phyloP scores from a whole-genome alignment of 2,888 invertebrate genomes.

The Unio pictorum region DNA sequence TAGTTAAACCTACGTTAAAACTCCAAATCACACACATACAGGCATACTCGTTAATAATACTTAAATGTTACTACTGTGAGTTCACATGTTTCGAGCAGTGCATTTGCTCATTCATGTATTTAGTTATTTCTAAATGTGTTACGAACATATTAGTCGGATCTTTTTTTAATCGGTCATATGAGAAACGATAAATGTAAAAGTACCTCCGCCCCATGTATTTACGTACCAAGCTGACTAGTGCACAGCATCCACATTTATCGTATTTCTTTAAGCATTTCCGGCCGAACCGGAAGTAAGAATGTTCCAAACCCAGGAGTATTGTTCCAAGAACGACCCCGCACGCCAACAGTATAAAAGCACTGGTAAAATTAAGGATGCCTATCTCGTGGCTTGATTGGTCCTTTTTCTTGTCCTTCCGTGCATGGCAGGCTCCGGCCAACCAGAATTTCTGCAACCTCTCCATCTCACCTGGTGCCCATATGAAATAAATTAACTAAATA shows the following conservation, averaged over 20 bases:
- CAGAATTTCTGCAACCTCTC: slow-evolving; percentile 92
- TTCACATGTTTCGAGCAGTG: no score
- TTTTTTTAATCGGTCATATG: no score
- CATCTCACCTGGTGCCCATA: slow-evolving; percentile 81
- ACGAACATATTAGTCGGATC: no score
- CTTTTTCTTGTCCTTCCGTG: slow-evolving; percentile 79
- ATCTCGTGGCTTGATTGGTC: slow-evolving; percentile 78
- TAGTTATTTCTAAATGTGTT: no score
- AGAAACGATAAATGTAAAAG: no score
- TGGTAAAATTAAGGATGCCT: slow-evolving; percentile 87
- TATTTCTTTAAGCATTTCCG: slow-evolving; percentile 61
- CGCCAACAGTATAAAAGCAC: slow-evolving; percentile 95
- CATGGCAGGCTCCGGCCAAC: slow-evolving; percentile 97
- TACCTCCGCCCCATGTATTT: background rate
- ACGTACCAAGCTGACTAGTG: slow-evolving; percentile 92
- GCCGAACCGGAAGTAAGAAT: slow-evolving; percentile 92
- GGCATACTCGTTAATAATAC: no score
- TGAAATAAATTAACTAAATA: background rate
- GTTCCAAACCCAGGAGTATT: slow-evolving; percentile 88
- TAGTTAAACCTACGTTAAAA: no score
- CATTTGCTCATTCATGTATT: no score
- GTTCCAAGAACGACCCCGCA: slow-evolving; percentile 94
- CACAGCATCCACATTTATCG: slow-evolving; percentile 92
- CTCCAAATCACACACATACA: no score
- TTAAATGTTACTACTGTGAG: no score